phyloP scores from a whole-genome alignment of 2,113 vertebrate species.

The Elachura formosa region DNA sequence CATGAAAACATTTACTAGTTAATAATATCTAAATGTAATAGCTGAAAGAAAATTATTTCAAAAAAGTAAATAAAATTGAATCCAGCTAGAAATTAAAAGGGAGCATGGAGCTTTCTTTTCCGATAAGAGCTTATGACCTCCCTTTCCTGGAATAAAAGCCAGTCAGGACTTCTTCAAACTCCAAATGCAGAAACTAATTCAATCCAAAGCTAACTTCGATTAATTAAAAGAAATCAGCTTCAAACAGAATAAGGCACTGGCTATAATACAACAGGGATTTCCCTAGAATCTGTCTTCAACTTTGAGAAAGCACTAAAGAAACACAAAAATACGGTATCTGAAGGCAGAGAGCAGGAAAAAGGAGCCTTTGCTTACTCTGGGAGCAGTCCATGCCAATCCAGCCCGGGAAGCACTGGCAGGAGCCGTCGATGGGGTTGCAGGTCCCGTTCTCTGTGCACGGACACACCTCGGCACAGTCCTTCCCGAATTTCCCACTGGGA shows the following conservation, averaged over 20 bases:
- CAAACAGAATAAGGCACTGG: neutral
- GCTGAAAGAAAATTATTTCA: neutral
- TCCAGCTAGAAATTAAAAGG: conserved; percentile 42
- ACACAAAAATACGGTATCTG: accelerated
- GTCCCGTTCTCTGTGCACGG: conserved; percentile 94
- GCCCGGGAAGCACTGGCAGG: conserved; percentile 92
- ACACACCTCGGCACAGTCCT: conserved; percentile 84
- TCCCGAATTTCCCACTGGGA: conserved; percentile 85
- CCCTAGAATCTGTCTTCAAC: neutral
- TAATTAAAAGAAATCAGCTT: conserved; percentile 38
- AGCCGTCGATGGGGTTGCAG: conserved; percentile 93
- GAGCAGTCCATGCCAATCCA: conserved; percentile 96
- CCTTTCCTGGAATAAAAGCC: conserved; percentile 9
- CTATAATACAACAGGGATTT: neutral
- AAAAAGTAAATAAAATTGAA: conserved; percentile 44
- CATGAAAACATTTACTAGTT: conserved; percentile 20
- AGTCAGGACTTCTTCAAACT: neutral
- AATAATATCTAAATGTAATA: conserved; percentile 36
- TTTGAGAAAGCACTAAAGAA: neutral
- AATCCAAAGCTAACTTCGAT: conserved; percentile 18
- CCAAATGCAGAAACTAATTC: conserved; percentile 9
- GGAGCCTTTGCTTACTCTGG: conserved; percentile 75
- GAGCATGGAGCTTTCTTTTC: neutral
- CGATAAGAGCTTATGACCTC: conserved; percentile 6
- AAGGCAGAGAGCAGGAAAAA: neutral